Percentiles rank a stretch among this genome's conserved stretches.
phyloP scores from a whole-genome alignment of 2,888 invertebrate species.

The Endotricha flammealis region DNA sequence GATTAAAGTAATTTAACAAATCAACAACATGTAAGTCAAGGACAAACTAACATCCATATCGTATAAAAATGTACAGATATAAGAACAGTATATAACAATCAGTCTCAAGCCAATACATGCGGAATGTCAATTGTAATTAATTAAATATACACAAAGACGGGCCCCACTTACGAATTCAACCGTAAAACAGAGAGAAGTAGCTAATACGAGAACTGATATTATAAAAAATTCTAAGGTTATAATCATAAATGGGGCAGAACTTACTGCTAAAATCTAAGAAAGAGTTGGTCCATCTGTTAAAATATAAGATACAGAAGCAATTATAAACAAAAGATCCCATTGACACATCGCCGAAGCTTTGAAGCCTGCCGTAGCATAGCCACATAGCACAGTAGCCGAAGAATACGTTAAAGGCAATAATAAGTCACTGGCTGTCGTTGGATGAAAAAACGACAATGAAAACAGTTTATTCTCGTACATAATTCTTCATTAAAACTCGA shows the following conservation, averaged over 20 bases:
- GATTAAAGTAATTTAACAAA: conserved; percentile 5
- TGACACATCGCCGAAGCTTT: conserved; percentile 30
- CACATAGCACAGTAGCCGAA: conserved; percentile 30
- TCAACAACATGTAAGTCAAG: conserved; percentile 20
- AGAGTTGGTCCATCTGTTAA: conserved; percentile 67
- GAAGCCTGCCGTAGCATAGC: conserved; percentile 33
- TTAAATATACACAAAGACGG: conserved; percentile 37
- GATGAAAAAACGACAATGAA: too few species aligned
- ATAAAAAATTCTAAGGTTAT: conserved; percentile 19
- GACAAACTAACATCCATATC: conserved; percentile 36
- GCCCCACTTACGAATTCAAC: conserved; percentile 31
- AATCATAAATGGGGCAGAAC: conserved; percentile 40
- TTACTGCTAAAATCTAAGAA: conserved; percentile 62
- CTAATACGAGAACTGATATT: conserved; percentile 13
- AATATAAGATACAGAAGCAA: conserved; percentile 44
- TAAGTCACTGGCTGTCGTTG: too few species aligned
- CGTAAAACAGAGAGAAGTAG: conserved; percentile 14
- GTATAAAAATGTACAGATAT: conserved; percentile 40
- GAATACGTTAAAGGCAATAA: conserved; percentile 21
- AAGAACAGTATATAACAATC: conserved; percentile 60
- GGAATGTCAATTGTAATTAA: conserved; percentile 43
- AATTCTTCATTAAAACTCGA: too few species aligned
- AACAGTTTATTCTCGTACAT: too few species aligned
- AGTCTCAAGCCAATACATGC: conserved; percentile 67
- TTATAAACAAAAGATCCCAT: conserved; percentile 21